Conservation (phyloP, 2,797 vertebrate species). For the Acestrorhynchus altus region DNA sequence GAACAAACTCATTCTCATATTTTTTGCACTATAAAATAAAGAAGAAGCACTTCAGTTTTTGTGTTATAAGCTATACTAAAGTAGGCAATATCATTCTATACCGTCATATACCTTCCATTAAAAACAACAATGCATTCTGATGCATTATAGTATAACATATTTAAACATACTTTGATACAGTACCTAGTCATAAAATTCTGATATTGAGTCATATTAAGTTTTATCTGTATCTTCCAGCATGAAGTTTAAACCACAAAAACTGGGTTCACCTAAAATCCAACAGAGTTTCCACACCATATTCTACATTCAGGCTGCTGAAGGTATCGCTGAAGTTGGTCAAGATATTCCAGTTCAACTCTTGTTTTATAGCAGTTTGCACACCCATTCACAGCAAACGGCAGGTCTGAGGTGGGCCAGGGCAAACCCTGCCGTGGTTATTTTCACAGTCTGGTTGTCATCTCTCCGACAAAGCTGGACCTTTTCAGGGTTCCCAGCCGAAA, state of each 20-base stretch:
- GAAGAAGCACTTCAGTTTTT: too few relatives aligned
- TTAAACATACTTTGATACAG: too few relatives aligned
- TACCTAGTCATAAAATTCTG: not conserved
- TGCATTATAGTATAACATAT: too few relatives aligned
- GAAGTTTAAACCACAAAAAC: not conserved
- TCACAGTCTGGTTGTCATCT: constrained; percentile 58
- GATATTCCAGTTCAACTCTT: constrained; percentile 19
- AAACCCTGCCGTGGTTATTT: constrained; percentile 43
- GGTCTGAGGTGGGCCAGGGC: constrained; percentile 19
- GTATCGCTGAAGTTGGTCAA: constrained; percentile 11
- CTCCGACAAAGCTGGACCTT: constrained; percentile 60
- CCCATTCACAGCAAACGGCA: constrained; percentile 44
- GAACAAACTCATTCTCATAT: too few relatives aligned
- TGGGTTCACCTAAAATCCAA: not conserved
- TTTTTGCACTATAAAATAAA: too few relatives aligned
- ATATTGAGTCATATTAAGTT: not conserved
- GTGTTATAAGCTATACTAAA: too few relatives aligned
- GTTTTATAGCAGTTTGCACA: constrained; percentile 49
- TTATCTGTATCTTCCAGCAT: not conserved
- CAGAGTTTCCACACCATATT: not conserved
- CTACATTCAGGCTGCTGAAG: constrained; percentile 3
- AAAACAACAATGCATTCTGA: too few relatives aligned
- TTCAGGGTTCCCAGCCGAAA: constrained; percentile 60
- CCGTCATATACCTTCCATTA: too few relatives aligned
- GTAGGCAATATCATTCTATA: too few relatives aligned